Base-by-base conservation (phyloP, 2,888 invertebrate species). In the Drosophila mimica region DNA sequence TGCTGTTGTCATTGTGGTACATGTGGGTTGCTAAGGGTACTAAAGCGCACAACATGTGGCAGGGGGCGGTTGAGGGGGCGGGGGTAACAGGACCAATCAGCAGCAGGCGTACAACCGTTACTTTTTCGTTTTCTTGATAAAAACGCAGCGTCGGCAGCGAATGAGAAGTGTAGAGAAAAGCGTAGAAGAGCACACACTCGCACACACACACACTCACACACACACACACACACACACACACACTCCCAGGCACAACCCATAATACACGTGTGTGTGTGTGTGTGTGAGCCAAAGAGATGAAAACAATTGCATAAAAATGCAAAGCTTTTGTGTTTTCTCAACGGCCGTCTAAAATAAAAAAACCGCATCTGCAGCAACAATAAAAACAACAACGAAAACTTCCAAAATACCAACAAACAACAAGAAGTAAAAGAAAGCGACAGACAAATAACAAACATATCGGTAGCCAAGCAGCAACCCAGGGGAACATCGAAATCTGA, bases 91-190 rank as follows among this genome's bases (percentile, higher is more conserved):
- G 68, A 83, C 91, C 91, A 91, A 91, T 91, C 88, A 88, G 91
- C 90, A 73, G 71, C 77, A 56, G 78, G 72, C 82, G 74, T 70
- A 89, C 69, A 78, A 76, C 68, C 70, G 76, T 57, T 74, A 80
- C 90, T 87, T 87, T 90, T 90, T 91, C 89, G 75, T 87, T 87
- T 90, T 87, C 87, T 87, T 87, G 79, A 89, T 74, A 82, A 76
- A 69, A 84, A 83, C 89, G 70, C 75, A 78, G 59, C 73, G 70
- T 34, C 70, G 62, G 57, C 78, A 89, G 76, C 87, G 90, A 89
- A 87, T 87, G 90, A 88, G 81, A 90, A 90, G 81, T 83, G 83
- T 81, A 88, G 90, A 74, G 80, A 66, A 81, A 76, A 87, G 73
- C 81, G 82, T 74, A 66, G 57, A 60, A 34, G 38, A 54, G 30